A percentile compares a stretch with the other conserved stretches of the same genome.
Conservation (phyloP, 2,888 invertebrate genomes). For the Dynastes grantii region DNA sequence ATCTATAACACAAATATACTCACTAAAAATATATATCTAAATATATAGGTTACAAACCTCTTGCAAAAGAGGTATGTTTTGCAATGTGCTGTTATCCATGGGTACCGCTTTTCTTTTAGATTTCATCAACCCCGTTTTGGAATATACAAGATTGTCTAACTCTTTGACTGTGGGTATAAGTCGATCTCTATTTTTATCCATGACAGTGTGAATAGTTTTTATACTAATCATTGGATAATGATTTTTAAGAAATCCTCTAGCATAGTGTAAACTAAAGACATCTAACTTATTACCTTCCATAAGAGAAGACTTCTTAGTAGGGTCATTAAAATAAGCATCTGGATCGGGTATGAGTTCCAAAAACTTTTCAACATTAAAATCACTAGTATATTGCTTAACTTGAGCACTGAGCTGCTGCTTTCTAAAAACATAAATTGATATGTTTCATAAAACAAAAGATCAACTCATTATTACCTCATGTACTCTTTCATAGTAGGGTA, state of each 20-base stretch:
- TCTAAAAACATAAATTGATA: conserved; percentile 44
- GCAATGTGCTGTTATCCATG: conserved; percentile 49
- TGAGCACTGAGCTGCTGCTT: conserved; percentile 66
- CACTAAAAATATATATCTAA: not conserved
- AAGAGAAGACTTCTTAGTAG: conserved; percentile 53
- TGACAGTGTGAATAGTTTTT: conserved; percentile 11
- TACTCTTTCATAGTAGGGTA: conserved; percentile 53
- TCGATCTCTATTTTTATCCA: conserved; percentile 14
- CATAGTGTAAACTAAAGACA: conserved; percentile 28
- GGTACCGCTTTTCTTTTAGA: conserved; percentile 40
- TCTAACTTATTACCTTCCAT: conserved; percentile 22
- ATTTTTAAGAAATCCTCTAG: conserved; percentile 48
- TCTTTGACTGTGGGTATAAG: conserved; percentile 45
- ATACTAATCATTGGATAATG: conserved; percentile 28
- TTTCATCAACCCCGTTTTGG: conserved; percentile 44
- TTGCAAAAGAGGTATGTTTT: conserved; percentile 66
- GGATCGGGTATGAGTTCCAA: conserved; percentile 71
- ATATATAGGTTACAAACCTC: conserved; percentile 58
- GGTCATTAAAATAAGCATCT: conserved; percentile 62
- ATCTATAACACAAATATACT: conserved; percentile 56
- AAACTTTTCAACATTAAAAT: conserved; percentile 70
- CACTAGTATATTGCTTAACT: conserved; percentile 68
- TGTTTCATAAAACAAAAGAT: not conserved
- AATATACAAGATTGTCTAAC: conserved; percentile 35
- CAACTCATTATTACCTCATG: conserved; percentile 46